Percentiles rank a stretch among this genome's conserved stretches.
Evolutionary conservation across 2,888 invertebrate genomes (phyloP).

Genomic region (Serripes groenlandicus): DNA sequence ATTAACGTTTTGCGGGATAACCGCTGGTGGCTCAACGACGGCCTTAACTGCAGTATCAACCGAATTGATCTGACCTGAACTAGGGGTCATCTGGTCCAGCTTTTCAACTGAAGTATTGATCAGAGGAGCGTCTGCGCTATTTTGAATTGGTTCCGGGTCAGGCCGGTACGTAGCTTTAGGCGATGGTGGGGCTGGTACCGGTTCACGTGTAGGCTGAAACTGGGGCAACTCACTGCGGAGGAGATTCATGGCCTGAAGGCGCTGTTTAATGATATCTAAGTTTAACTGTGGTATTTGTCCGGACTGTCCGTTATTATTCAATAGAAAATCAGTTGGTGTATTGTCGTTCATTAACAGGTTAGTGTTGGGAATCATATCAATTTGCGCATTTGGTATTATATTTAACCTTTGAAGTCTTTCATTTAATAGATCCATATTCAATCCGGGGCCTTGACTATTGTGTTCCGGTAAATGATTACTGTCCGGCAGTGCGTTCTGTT

Average conservation of each 20-base stretch:
- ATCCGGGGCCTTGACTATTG: background rate
- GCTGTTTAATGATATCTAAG: background rate
- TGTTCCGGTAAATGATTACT: background rate
- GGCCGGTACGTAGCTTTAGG: background rate
- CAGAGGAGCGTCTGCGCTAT: background rate
- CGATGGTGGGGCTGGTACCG: background rate
- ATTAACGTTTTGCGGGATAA: background rate
- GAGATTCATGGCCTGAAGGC: background rate
- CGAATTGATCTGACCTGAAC: no score
- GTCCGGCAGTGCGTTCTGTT: background rate
- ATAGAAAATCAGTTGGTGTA: no score
- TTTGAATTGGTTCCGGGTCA: background rate
- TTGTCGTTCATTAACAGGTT: background rate
- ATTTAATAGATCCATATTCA: background rate
- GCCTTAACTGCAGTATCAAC: background rate
- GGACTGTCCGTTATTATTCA: no score
- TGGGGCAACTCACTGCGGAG: no score
- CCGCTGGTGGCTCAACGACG: background rate
- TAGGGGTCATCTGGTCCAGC: no score
- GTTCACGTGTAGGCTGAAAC: background rate
- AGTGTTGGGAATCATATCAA: background rate
- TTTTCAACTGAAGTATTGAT: background rate
- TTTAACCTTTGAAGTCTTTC: background rate
- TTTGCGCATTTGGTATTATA: background rate
- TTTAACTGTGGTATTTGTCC: background rate